Conservation (phyloP, 1,140 invertebrate genomes). For the Atta cephalotes region DNA sequence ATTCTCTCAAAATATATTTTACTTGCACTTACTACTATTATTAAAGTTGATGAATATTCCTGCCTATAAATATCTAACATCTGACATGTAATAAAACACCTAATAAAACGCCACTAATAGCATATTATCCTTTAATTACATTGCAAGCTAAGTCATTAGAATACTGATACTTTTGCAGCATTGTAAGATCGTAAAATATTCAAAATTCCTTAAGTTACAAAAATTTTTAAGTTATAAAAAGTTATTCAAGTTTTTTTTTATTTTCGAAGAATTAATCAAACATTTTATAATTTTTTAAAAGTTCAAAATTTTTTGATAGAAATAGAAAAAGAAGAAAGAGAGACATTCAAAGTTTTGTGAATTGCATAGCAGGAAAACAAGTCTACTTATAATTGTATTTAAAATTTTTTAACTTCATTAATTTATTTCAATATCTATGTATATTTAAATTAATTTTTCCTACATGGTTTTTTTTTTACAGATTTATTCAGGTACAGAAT, state of each 20-base stretch:
- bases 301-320: neutral
- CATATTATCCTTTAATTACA: neutral
- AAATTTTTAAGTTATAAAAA: neutral
- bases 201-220: neutral
- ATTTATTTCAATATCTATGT: neutral
- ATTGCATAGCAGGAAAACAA: neutral
- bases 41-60: conserved; percentile 6
- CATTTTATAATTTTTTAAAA: neutral
- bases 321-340: neutral
- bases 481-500: neutral
- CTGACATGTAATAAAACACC: neutral
- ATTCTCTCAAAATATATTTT: neutral
- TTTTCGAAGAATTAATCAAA: neutral
- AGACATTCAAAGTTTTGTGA: neutral
- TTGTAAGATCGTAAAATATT: neutral
- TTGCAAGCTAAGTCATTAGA: conserved; percentile 1
- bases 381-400: neutral
- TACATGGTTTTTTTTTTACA: neutral
- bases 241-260: neutral
- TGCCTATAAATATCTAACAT: neutral
- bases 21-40: neutral
- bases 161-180: neutral
- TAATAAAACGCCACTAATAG: neutral
- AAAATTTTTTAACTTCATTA: neutral
- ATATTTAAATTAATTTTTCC: neutral